Evolutionary conservation across 2,888 invertebrate species (phyloP).

Genomic region (Trichogramma dendrolimi): DNA sequence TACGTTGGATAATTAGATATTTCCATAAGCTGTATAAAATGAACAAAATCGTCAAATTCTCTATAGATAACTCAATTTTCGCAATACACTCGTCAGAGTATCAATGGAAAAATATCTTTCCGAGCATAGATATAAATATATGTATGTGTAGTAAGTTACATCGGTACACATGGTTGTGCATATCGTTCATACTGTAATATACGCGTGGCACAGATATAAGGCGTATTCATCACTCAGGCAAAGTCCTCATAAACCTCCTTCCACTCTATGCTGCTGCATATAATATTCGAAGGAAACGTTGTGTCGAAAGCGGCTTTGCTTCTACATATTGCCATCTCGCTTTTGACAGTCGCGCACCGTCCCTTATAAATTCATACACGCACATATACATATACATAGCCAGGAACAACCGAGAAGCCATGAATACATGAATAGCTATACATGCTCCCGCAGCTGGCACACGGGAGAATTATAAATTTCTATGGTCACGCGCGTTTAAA

Average conservation of each 20-base stretch:
- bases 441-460: background rate
- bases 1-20: no score
- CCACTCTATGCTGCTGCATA: no score
- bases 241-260: conserved; percentile 4
- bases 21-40: no score
- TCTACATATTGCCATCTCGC: background rate
- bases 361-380: no score
- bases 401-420: no score
- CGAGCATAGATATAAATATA: background rate
- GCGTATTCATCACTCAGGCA: conserved; percentile 8
- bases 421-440: no score
- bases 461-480: conserved; percentile 13
- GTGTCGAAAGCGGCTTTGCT: background rate
- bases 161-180: background rate
- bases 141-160: background rate
- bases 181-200: no score
- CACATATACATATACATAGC: no score
- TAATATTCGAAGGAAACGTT: background rate
- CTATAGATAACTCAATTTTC: background rate
- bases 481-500: background rate
- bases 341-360: conserved; percentile 12
- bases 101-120: background rate
- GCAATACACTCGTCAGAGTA: background rate
- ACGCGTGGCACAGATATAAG: background rate
- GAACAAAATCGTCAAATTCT: no score